Conservation (phyloP, 2,797 vertebrate genomes). For the Dendrocincla tyrannina region DNA sequence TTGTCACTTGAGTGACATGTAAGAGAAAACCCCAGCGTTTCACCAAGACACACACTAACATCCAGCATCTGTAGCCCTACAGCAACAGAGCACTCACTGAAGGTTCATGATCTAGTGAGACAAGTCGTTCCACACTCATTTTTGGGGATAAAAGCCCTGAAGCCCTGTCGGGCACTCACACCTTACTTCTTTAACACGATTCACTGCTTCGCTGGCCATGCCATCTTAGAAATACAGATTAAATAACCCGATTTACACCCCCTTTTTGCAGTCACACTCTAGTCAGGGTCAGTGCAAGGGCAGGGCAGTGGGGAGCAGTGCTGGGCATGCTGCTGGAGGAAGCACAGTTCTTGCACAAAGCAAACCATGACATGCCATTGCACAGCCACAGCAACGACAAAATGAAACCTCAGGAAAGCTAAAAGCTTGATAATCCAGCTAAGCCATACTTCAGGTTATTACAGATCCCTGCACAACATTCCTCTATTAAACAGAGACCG, state of each 20-base stretch:
- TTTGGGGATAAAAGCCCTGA: not conserved
- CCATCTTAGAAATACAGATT: not conserved
- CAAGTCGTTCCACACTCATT: not conserved
- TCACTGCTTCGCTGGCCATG: not conserved
- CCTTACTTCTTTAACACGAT: accelerated
- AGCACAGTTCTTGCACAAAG: not conserved
- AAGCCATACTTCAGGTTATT: not conserved
- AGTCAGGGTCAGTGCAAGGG: not conserved
- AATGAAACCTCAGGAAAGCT: not conserved
- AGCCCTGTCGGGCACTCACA: not conserved
- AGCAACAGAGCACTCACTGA: not conserved
- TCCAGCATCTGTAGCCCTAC: not conserved
- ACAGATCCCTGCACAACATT: conserved; percentile 21
- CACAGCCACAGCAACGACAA: not conserved
- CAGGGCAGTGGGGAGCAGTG: not conserved
- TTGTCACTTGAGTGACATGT: accelerated
- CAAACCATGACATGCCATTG: not conserved
- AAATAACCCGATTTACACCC: not conserved
- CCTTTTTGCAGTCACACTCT: not conserved
- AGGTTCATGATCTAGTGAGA: not conserved
- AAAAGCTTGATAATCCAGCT: not conserved
- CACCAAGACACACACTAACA: not conserved
- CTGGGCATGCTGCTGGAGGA: not conserved
- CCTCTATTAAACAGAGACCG: not conserved
- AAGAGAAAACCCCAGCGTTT: not conserved